phyloP scores from a whole-genome alignment of 2,888 invertebrate genomes.

The Catonia carolina region DNA sequence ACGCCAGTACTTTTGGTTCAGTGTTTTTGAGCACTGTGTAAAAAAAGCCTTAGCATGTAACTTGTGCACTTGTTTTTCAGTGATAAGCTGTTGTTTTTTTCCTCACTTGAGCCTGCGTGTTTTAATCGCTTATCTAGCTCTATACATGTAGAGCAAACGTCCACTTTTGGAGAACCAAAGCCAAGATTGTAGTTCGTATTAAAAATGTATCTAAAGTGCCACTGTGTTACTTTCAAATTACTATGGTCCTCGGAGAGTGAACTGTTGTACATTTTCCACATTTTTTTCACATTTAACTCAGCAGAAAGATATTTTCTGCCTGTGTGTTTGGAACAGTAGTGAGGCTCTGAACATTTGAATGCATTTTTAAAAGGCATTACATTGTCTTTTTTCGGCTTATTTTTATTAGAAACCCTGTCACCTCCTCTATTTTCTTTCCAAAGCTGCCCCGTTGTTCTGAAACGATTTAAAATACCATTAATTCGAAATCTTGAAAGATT shows the following conservation, averaged over 20 bases:
- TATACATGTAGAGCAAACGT: background rate
- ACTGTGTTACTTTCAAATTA: no score
- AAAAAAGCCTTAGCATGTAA: background rate
- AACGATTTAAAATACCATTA: slow-evolving; percentile 9
- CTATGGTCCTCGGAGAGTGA: background rate
- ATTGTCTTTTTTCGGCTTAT: slow-evolving; percentile 3
- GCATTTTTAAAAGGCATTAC: slow-evolving; percentile 1
- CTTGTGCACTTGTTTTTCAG: background rate
- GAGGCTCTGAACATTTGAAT: slow-evolving; percentile 7
- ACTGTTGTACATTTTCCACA: background rate
- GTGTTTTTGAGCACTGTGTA: background rate
- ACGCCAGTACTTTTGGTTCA: background rate
- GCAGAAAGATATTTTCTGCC: slow-evolving; percentile 6
- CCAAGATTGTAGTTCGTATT: slow-evolving; percentile 1
- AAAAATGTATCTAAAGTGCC: background rate
- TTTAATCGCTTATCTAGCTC: background rate
- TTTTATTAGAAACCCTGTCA: background rate
- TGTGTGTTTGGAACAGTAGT: slow-evolving; percentile 7
- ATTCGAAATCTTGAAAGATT: slow-evolving; percentile 6
- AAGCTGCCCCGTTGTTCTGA: slow-evolving; percentile 6
- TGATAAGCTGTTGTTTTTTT: background rate
- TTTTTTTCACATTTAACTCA: background rate
- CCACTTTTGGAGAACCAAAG: background rate
- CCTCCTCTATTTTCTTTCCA: slow-evolving; percentile 1
- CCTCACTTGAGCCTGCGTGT: no score